phyloP scores from a whole-genome alignment of 2,888 invertebrate species.

The Aradus depressus region DNA sequence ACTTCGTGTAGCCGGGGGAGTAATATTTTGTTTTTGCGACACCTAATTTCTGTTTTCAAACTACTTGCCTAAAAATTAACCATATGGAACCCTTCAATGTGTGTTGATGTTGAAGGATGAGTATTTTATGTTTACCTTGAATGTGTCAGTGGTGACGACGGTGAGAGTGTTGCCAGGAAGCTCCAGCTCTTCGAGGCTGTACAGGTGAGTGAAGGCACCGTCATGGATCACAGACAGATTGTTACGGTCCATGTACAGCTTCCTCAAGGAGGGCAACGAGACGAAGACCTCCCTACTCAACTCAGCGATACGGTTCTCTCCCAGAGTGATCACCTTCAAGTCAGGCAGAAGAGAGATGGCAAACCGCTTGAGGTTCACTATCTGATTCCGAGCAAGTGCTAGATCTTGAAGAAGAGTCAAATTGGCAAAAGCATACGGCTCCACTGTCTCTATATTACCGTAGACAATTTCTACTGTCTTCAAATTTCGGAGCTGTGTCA shows the following conservation, averaged over 20 bases:
- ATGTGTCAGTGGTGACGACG: conserved; percentile 62
- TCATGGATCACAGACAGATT: conserved; percentile 74
- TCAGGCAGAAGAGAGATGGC: conserved; percentile 63
- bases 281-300: conserved; percentile 60
- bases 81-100: no score
- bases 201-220: conserved; percentile 64
- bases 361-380: conserved; percentile 53
- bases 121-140: conserved; percentile 38
- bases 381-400: conserved; percentile 56
- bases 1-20: no score
- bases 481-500: conserved; percentile 53
- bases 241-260: conserved; percentile 74
- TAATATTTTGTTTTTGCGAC: no score
- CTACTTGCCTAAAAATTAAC: no score
- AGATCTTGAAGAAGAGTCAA: conserved; percentile 55
- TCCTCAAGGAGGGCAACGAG: conserved; percentile 57
- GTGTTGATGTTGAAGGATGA: no score
- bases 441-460: conserved; percentile 57
- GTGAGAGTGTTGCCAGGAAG: conserved; percentile 65
- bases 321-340: conserved; percentile 55
- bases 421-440: conserved; percentile 62
- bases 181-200: conserved; percentile 66
- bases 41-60: no score
- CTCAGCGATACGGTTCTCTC: conserved; percentile 64
- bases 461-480: conserved; percentile 58